These are phyloP conservation scores for Prietella phreatophila DNA, from an alignment of 2,113 vertebrate genomes.

Conservation along the genomic window DNA sequence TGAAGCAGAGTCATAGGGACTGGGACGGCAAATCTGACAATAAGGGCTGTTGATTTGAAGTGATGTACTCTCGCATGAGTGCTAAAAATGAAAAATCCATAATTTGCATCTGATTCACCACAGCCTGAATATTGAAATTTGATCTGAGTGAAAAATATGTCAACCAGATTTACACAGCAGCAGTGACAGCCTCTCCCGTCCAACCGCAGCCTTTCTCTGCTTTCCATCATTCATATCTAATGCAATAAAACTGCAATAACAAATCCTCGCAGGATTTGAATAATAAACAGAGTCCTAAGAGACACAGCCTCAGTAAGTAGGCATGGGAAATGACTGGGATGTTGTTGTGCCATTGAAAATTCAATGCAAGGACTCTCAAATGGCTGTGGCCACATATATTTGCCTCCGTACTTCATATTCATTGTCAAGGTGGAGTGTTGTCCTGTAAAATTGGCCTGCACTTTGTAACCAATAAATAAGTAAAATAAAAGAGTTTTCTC, in stretches of 20 bases:
- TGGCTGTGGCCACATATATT: slow-evolving; percentile 19
- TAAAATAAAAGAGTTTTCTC: slow-evolving; percentile 33
- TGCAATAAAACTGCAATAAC: slow-evolving; percentile 56
- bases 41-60: slow-evolving; percentile 68
- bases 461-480: slow-evolving; percentile 40
- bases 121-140: slow-evolving; percentile 80
- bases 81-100: slow-evolving; percentile 75
- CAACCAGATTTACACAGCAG: slow-evolving; percentile 82
- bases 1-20: slow-evolving; percentile 14
- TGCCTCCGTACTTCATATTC: slow-evolving; percentile 24
- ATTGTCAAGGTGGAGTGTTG: slow-evolving; percentile 31
- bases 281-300: slow-evolving; percentile 51
- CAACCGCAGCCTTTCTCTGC: slow-evolving; percentile 37
- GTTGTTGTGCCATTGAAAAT: slow-evolving; percentile 42
- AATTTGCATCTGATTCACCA: slow-evolving; percentile 84
- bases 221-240: slow-evolving; percentile 64
- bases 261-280: slow-evolving; percentile 55
- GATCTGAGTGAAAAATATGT: slow-evolving; percentile 83
- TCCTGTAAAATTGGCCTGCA: slow-evolving; percentile 10
- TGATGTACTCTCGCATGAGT: slow-evolving; percentile 33
- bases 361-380: slow-evolving; percentile 39
- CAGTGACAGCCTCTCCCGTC: slow-evolving; percentile 72
- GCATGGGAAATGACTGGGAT: slow-evolving; percentile 34
- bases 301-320: slow-evolving; percentile 40
- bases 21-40: slow-evolving; percentile 45